A percentile compares a stretch with the other conserved stretches of the same genome.
Conservation (phyloP, 2,113 vertebrate genomes). For the Passer montanus region DNA sequence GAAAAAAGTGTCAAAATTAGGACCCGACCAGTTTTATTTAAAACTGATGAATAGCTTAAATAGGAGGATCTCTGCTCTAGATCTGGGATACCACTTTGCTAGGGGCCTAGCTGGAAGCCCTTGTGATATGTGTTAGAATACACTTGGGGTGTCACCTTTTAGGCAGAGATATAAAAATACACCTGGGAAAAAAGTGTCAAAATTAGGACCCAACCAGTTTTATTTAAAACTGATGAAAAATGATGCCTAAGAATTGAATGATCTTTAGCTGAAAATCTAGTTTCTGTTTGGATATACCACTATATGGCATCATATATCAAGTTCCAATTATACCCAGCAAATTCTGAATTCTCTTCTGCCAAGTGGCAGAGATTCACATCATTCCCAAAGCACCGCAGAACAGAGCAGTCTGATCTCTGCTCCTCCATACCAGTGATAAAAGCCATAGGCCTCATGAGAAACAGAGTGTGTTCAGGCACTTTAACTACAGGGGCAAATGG, state of each 20-base stretch:
- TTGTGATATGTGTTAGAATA: background rate
- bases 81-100: background rate
- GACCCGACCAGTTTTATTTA: background rate
- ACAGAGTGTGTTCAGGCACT: background rate
- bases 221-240: background rate
- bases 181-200: background rate
- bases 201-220: background rate
- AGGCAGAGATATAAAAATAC: background rate
- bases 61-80: background rate
- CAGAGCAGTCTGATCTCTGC: background rate
- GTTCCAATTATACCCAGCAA: background rate
- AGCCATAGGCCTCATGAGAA: background rate
- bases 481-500: background rate
- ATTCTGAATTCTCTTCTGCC: background rate
- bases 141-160: background rate
- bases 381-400: background rate
- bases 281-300: background rate
- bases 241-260: background rate
- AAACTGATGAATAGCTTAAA: background rate
- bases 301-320: accelerated
- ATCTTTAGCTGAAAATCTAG: background rate
- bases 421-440: background rate
- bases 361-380: background rate
- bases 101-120: background rate
- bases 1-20: background rate